Evolutionary conservation across 2,113 vertebrate genomes (phyloP).

Genomic region (Conger conger): DNA sequence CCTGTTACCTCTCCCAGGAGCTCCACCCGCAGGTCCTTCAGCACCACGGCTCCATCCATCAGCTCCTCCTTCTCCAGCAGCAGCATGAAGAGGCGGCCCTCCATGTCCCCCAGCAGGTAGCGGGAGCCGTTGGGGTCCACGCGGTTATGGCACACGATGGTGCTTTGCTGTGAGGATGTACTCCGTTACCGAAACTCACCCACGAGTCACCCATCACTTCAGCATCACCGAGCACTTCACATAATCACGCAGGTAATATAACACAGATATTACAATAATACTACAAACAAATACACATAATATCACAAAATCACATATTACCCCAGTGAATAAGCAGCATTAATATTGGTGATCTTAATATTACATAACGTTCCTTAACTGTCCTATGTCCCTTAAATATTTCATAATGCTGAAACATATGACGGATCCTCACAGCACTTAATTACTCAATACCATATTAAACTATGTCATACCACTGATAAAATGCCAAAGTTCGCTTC

Average conservation of each 20-base stretch:
- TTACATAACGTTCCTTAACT: no score
- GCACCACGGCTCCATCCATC: constrained; percentile 89
- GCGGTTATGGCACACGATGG: constrained; percentile 94
- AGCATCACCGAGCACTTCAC: no score
- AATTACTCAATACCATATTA: not conserved
- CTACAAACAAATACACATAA: no score
- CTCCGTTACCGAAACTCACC: not conserved
- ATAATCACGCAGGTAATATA: no score
- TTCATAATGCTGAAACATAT: no score
- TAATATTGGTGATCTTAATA: no score
- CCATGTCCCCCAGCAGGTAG: constrained; percentile 96
- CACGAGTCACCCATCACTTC: no score
- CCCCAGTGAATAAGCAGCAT: no score
- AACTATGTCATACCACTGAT: not conserved
- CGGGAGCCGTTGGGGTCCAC: constrained; percentile 96
- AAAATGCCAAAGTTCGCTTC: no score
- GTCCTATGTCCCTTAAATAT: no score
- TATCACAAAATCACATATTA: no score
- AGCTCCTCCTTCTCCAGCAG: constrained; percentile 96
- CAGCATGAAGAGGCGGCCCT: constrained; percentile 95
- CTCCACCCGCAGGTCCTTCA: constrained; percentile 94
- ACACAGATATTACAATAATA: no score
- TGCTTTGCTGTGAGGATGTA: constrained; percentile 84
- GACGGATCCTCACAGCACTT: not conserved
- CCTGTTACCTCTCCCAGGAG: constrained; percentile 86